Base-by-base conservation (phyloP, 2,797 vertebrate species). In the Knipowitschia caucasica region DNA sequence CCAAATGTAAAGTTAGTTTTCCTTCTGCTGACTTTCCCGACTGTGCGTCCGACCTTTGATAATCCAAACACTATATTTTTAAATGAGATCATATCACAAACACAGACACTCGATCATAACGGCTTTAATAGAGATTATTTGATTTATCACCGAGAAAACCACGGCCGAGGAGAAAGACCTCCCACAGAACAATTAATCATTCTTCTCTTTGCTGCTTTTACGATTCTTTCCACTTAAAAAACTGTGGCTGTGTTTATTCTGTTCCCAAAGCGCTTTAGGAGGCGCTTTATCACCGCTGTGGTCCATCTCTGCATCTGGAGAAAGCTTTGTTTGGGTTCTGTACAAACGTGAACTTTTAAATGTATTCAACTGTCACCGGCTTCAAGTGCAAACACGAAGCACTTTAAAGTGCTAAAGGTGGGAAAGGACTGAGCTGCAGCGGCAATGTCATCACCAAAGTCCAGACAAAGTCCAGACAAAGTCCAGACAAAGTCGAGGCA, bases 41-140 rank as follows among this genome's bases (percentile, higher is more conserved):
- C 64, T 70, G 31, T 34, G 56, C 40, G 53, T 61, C 54, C 62
- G 54, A 73, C 71, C 61, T 67, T 42, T 53, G 75, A 82, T 81
- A 82, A 83, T 82, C 73, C 74, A 46, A 24, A 40, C 31, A 68
- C 53, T 64, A 57, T 81, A 69, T 80, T 84, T 81, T 78, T 59
- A 69, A 86, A 83, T 81, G 55, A 74, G 86, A 90, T 85, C 42
- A 68, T 83, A 88, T 86, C 86, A 77, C 67, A 59, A 39, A 71
- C 76, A 64, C 58, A 50, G 64, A 72, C 80, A 62, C 88, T 90
- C 80, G 80, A 88, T 92, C 89, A 90, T 80, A 80, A 82, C 80
- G 81, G 73, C 83, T 88, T 88, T 86, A 88, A 88, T 88, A 85
- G 82, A 56, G 83, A 89, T 89, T 88, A 89, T 81, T 77, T 89